Evolutionary conservation across 2,888 invertebrate species (phyloP).

Genomic region (Papilio protenor): DNA sequence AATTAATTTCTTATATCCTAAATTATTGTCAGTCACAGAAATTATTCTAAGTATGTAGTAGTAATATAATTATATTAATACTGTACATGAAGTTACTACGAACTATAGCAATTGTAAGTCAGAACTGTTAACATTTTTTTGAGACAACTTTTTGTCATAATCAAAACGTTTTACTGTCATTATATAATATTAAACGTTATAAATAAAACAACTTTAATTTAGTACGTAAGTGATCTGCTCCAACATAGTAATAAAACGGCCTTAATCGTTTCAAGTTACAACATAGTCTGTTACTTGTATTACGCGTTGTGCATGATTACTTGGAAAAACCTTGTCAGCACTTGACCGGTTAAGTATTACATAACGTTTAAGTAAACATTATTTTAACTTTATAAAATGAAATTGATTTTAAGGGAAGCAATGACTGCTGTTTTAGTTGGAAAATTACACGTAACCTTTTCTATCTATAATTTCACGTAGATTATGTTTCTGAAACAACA

Average conservation of each 20-base stretch:
- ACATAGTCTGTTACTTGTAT: neutral
- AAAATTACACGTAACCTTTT: neutral
- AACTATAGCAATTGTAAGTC: constrained; percentile 10
- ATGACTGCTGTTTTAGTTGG: neutral
- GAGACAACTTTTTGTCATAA: neutral
- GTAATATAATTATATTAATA: constrained; percentile 38
- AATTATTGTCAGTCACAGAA: constrained; percentile 41
- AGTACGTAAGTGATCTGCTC: neutral
- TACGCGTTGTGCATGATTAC: constrained; percentile 17
- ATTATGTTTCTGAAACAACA: neutral
- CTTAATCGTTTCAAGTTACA: constrained; percentile 9
- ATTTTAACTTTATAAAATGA: neutral
- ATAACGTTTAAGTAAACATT: constrained; percentile 1
- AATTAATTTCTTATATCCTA: constrained; percentile 20
- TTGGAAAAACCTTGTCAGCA: constrained; percentile 19
- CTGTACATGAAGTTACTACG: constrained; percentile 36
- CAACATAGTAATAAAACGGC: constrained; percentile 12
- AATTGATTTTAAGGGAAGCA: neutral
- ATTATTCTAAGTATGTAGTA: constrained; percentile 34
- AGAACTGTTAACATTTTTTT: neutral
- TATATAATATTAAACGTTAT: constrained; percentile 7
- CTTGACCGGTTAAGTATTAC: constrained; percentile 4
- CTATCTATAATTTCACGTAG: neutral
- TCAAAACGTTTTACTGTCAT: no score
- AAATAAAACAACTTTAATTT: constrained; percentile 6